Evolutionary conservation across 2,797 vertebrate genomes (phyloP).

Genomic region (Anableps anableps): DNA sequence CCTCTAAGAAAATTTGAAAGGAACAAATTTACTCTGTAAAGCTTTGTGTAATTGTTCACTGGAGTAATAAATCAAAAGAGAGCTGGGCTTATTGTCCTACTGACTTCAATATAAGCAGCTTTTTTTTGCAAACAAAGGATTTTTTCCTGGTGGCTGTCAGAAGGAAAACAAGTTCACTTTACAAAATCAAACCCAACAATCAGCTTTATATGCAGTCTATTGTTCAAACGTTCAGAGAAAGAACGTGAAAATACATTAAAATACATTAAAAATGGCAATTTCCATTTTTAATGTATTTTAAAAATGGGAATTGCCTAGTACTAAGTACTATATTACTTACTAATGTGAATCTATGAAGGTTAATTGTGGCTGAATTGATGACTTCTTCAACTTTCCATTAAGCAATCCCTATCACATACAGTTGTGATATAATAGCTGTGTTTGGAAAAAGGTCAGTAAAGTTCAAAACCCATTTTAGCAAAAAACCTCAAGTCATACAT

Average conservation of each 20-base stretch:
- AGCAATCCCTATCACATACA: too few relatives aligned
- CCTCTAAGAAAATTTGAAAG: not conserved
- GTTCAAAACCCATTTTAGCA: too few relatives aligned
- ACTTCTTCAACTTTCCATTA: too few relatives aligned
- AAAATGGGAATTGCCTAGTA: too few relatives aligned
- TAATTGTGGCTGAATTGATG: not conserved
- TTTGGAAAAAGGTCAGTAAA: too few relatives aligned
- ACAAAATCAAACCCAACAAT: not conserved
- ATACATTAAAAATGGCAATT: not conserved
- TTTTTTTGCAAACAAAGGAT: slow-evolving; percentile 3
- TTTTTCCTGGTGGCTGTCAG: not conserved
- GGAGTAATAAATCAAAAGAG: slow-evolving; percentile 1
- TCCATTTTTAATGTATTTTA: too few relatives aligned
- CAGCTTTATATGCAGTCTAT: not conserved
- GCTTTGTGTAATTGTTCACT: not conserved
- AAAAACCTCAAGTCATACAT: too few relatives aligned
- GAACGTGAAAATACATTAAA: not conserved
- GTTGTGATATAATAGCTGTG: too few relatives aligned
- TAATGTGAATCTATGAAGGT: not conserved
- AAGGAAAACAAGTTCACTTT: not conserved
- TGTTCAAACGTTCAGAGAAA: not conserved
- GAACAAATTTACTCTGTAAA: not conserved
- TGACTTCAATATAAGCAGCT: not conserved
- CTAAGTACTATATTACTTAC: not conserved
- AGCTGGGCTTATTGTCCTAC: not conserved